Percentiles rank a stretch among this genome's conserved stretches.
phyloP scores from a whole-genome alignment of 2,797 vertebrate species.

The Fistularia commersonii region DNA sequence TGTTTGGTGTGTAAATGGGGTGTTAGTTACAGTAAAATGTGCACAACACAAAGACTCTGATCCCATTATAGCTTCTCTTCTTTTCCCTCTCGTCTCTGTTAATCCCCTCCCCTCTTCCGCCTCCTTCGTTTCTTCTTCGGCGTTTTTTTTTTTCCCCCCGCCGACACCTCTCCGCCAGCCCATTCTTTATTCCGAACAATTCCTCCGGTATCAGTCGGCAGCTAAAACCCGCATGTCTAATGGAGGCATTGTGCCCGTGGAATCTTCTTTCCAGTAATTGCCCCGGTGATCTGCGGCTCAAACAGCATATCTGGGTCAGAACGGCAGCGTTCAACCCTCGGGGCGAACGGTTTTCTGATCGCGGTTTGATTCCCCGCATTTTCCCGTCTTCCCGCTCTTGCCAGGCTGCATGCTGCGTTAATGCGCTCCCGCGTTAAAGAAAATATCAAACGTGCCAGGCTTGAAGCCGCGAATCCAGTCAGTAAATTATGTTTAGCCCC shows the following conservation, averaged over 20 bases:
- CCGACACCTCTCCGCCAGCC: not conserved
- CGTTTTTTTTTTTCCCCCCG: conserved; percentile 4
- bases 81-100: not conserved
- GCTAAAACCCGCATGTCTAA: conserved; percentile 42
- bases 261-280: conserved; percentile 49
- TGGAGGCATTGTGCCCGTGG: conserved; percentile 41
- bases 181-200: conserved; percentile 35
- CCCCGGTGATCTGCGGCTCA: conserved; percentile 22
- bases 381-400: conserved; percentile 14
- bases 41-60: too few species aligned
- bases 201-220: conserved; percentile 23
- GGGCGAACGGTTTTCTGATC: conserved; percentile 33
- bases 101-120: not conserved
- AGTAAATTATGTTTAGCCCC: too few species aligned
- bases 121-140: conserved; percentile 1
- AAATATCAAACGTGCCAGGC: too few species aligned
- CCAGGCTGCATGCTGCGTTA: not conserved
- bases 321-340: conserved; percentile 30
- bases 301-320: conserved; percentile 51
- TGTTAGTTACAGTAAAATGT: too few species aligned
- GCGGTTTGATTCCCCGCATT: conserved; percentile 19
- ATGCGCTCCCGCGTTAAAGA: too few species aligned
- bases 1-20: too few species aligned
- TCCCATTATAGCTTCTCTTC: too few species aligned
- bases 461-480: too few species aligned